Base-by-base conservation (phyloP, 1,140 invertebrate species). In the Drosophila lacertosa region DNA sequence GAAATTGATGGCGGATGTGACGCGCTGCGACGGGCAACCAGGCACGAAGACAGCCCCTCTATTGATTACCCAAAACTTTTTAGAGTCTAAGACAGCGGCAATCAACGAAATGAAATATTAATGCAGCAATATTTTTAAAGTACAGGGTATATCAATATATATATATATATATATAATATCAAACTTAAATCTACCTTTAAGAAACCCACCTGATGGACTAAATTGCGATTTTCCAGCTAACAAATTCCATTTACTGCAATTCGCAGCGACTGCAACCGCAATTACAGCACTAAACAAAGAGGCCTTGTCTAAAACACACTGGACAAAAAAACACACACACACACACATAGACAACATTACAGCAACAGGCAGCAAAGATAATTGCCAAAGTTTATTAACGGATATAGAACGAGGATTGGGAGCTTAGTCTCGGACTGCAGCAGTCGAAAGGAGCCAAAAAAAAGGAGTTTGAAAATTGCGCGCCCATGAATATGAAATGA, bases 341-440 rank as follows among this genome's bases (percentile, higher is more conserved):
- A 11, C 2, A 33, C 15, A 29, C 16, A 55, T 4, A 2, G 4
- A 55, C 40, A 50, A 1, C 24, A 74, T 48, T 55, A 74, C 58
- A 69, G 73, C 77, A 86, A 80, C 81, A 84, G 81, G 73, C 81
- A 71, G 77, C 65, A 26, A 42, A 69, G 77, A 80, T 86, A 86
- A 86, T 86, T 86, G 69, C 73, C 82, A 86, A 86, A 86, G 45
- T 86, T 86, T 86, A 86, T 86, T 88, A 86, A 71, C 77, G 77
- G 57, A 80, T 69, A 70, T 62, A 62, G 35, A 24, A 20, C 20
- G 10, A 22, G 32, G 20, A 10, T 24, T 13, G 22, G 35, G 10
- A 26, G 13, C 6, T 58, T 26, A 26, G 18, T 33, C 42, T 58
- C 57, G 26, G 13, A 47, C 26, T 63, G 42, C 63, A 55, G 47